A percentile compares a stretch with the other conserved stretches of the same genome.
Evolutionary conservation across 2,797 vertebrate genomes (phyloP).

Genomic region (Myotis daubentonii): DNA sequence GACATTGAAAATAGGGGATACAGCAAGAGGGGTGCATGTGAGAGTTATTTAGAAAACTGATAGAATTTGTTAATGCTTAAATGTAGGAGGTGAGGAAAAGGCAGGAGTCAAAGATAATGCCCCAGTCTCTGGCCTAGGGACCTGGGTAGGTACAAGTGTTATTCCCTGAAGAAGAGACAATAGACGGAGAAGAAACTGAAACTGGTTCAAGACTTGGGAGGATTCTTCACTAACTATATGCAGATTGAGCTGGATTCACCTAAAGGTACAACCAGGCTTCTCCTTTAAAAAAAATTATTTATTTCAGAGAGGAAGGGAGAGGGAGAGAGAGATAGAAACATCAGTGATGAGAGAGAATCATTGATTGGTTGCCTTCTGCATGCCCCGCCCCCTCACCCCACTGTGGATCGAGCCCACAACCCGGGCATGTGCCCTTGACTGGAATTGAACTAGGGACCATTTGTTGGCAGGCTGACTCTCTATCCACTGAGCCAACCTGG

Average conservation of each 20-base stretch:
- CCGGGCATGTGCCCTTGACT: too few relatives aligned
- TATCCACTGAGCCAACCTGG: too few relatives aligned
- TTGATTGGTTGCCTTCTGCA: too few relatives aligned
- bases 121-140: neutral
- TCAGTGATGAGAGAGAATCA: too few relatives aligned
- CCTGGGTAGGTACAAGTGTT: neutral
- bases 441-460: too few relatives aligned
- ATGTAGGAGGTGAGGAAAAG: neutral
- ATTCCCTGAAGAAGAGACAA: neutral
- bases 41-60: neutral
- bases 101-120: neutral
- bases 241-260: neutral
- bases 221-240: neutral
- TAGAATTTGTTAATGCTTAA: neutral
- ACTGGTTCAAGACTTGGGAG: neutral
- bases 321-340: too few relatives aligned
- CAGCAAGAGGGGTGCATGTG: neutral
- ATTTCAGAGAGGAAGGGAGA: too few relatives aligned
- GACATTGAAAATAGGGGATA: neutral
- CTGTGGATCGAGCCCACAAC: too few relatives aligned
- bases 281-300: neutral
- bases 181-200: neutral
- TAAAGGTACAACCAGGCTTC: neutral
- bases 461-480: too few relatives aligned
- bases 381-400: accelerated